A percentile compares a stretch with the other conserved stretches of the same genome.
phyloP scores from a whole-genome alignment of 2,797 vertebrate species.

The Toxotes lorentzi region DNA sequence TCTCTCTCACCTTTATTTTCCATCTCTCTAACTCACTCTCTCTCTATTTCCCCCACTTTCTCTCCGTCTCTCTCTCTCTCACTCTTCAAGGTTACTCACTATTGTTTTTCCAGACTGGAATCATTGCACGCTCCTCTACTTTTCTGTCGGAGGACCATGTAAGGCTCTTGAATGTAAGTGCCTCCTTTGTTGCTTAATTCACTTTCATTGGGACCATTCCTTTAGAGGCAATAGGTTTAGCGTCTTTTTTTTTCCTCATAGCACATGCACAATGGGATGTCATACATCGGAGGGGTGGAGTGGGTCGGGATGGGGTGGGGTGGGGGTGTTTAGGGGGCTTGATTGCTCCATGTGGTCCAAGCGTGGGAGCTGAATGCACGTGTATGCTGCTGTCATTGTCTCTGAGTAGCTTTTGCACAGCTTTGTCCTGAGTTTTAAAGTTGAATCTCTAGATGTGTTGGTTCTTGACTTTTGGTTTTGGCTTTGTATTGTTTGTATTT shows the following conservation, averaged over 20 bases:
- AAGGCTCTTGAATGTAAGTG: constrained; percentile 80
- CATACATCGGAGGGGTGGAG: constrained; percentile 58
- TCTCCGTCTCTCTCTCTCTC: constrained; percentile 26
- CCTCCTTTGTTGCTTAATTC: constrained; percentile 79
- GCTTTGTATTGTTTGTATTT: constrained; percentile 5
- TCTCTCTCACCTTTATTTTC: constrained; percentile 47
- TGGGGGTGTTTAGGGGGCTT: constrained; percentile 48
- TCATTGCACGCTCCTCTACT: constrained; percentile 68
- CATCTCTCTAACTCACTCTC: constrained; percentile 30
- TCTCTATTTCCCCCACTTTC: constrained; percentile 8
- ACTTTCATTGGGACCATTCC: constrained; percentile 59
- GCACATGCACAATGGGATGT: constrained; percentile 67
- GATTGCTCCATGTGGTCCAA: constrained; percentile 69
- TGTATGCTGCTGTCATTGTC: constrained; percentile 63
- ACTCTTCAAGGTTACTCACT: constrained; percentile 60
- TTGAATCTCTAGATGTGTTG: background rate
- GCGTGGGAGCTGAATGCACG: constrained; percentile 59
- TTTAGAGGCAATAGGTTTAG: constrained; percentile 48
- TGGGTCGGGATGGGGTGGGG: constrained; percentile 36
- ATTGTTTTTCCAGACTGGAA: constrained; percentile 67
- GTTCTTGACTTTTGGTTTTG: background rate
- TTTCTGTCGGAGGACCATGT: constrained; percentile 76
- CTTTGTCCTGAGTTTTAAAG: constrained; percentile 31
- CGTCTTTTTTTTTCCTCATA: constrained; percentile 2
- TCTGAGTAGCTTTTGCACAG: constrained; percentile 18